Evolutionary conservation across 2,888 invertebrate genomes (phyloP).

Genomic region (Drosophila birchii): DNA sequence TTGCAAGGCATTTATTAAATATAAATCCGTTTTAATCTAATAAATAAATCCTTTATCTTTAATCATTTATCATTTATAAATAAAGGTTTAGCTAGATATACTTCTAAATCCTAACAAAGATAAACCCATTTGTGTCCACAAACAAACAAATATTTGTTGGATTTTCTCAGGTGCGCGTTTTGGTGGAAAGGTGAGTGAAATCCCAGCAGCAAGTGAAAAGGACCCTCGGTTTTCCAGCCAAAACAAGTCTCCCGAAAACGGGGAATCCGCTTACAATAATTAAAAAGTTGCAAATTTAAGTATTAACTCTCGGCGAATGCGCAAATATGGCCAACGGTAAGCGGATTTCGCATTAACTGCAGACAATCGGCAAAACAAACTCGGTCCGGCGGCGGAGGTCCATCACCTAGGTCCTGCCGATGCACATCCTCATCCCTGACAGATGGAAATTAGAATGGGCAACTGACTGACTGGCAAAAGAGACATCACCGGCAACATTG

Average conservation of each 20-base stretch:
- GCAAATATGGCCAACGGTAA: constrained; percentile 71
- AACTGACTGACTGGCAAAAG: constrained; percentile 45
- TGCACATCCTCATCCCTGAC: constrained; percentile 39
- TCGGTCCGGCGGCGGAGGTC: constrained; percentile 22
- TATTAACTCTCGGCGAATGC: constrained; percentile 74
- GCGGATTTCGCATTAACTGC: constrained; percentile 71
- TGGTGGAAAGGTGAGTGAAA: constrained; percentile 13
- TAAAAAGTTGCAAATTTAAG: constrained; percentile 80
- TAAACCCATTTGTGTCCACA: neutral
- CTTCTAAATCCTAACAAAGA: neutral
- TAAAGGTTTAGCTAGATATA: neutral
- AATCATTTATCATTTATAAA: neutral
- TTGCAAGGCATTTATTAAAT: neutral
- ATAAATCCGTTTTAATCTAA: too few relatives aligned
- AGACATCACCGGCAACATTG: constrained; percentile 55
- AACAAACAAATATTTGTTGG: constrained; percentile 5
- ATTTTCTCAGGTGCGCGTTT: constrained; percentile 6
- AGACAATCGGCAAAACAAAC: constrained; percentile 50
- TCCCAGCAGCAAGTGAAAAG: constrained; percentile 17
- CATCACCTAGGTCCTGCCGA: constrained; percentile 29
- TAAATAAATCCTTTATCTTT: neutral
- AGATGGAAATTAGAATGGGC: constrained; percentile 61
- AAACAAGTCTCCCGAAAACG: constrained; percentile 62
- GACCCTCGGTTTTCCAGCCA: constrained; percentile 12
- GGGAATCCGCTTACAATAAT: constrained; percentile 79